Percentiles rank a stretch among this genome's conserved stretches.
phyloP scores from a whole-genome alignment of 2,888 invertebrate species.

The Neoaliturus tenellus region DNA sequence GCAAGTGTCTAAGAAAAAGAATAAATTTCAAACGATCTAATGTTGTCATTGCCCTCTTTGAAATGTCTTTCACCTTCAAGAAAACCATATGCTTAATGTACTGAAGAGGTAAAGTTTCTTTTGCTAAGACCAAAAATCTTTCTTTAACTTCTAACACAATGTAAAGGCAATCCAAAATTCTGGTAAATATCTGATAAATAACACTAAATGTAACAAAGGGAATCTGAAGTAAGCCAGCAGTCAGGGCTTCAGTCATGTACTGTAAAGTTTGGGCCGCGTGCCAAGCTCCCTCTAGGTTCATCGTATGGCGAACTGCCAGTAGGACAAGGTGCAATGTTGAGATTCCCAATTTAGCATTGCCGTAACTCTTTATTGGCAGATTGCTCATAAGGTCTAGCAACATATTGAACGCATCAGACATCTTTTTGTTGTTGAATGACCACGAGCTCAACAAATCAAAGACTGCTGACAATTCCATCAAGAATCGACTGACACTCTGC shows the following conservation, averaged over 20 bases:
- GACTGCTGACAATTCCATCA: neutral
- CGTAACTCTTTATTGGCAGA: neutral
- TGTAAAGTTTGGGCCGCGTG: neutral
- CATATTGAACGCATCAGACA: neutral
- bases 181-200: neutral
- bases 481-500: neutral
- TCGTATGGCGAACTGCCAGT: neutral
- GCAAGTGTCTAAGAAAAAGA: no score
- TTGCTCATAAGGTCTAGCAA: neutral
- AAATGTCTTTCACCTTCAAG: neutral
- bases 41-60: neutral
- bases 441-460: neutral
- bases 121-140: neutral
- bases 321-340: neutral
- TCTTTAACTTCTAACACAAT: neutral
- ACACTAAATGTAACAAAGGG: neutral
- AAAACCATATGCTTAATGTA: neutral
- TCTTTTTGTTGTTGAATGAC: neutral
- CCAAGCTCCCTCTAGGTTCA: neutral
- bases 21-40: neutral
- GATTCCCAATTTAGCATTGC: neutral
- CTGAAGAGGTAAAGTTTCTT: neutral
- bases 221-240: no score
- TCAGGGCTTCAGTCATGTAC: neutral
- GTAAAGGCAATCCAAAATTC: neutral